Evolutionary conservation across 2,113 vertebrate species (phyloP), one percentile per base, ranked within the genome.

Genomic region (Macaca nemestrina): DNA sequence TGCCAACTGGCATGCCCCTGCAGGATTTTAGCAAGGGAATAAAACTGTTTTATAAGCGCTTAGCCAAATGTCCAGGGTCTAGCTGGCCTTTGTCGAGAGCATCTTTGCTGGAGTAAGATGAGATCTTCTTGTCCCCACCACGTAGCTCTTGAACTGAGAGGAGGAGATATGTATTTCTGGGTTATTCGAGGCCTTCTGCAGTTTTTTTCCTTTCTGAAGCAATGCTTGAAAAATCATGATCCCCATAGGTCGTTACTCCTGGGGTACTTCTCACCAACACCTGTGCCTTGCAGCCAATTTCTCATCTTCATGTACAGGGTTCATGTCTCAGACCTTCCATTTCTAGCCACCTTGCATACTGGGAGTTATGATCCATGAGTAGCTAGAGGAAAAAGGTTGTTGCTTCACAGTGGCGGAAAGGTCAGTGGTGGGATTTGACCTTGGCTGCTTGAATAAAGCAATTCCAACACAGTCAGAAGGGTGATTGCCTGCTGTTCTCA

Each of bases 1-100:
- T 97, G 97, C 98, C 97, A 97, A 0, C 3, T 92, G 96, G 94
- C 91, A 23, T 23, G 64, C 30, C 78, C 81, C 59, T 79, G 90
- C 64, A 43, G 87, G 79, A 79, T 43, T 93, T 93, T 89, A 45
- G 52, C 80, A 68, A 95, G 89, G 78, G 91, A 95, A 96, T 67
- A 73, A 45, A 68, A 57, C 70, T 73, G 93, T 88, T 91, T 88
- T 82, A 0, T 78, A 91, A 93, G 91, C 25, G 72, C 81, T 88
- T 67, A 68, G 91, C 91, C 88, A 93, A 85, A 50, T 78, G 61
- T 67, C 79, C 40, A 30, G 75, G 17, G 79, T 95, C 87, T 88
- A 59, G 64, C 45, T 91, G 93, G 78, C 85, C 38, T 32, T 57
- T 18, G 12, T 5, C 9, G 27, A 17, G 9, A 30, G 59, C 68